Evolutionary conservation across 2,113 vertebrate species (phyloP).

Genomic region (Coregonus clupeaformis): DNA sequence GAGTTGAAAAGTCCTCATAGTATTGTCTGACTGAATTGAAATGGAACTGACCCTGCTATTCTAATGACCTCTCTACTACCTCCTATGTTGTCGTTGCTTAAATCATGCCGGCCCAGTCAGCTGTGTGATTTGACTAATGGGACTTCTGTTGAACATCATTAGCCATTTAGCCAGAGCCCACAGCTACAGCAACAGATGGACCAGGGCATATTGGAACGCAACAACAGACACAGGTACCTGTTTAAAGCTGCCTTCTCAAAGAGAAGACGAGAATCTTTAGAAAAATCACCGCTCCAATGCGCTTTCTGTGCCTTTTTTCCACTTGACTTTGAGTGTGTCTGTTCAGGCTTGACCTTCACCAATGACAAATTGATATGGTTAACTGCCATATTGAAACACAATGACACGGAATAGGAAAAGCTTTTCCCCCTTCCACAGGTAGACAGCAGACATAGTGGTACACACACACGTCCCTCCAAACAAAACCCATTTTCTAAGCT

Average conservation of each 20-base stretch:
- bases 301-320: too few species aligned
- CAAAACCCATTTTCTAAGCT: neutral
- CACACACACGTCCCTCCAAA: neutral
- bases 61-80: conserved; percentile 34
- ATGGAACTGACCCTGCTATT: neutral
- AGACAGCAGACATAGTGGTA: too few species aligned
- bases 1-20: neutral
- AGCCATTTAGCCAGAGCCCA: conserved; percentile 59
- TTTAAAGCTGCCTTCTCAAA: conserved; percentile 13
- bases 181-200: conserved; percentile 58
- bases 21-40: neutral
- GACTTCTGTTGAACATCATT: conserved; percentile 65
- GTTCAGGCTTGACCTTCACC: neutral
- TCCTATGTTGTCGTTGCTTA: conserved; percentile 30
- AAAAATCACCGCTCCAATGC: too few species aligned
- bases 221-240: conserved; percentile 48
- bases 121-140: conserved; percentile 63
- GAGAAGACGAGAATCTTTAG: neutral
- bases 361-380: neutral
- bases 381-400: neutral
- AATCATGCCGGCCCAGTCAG: conserved; percentile 54
- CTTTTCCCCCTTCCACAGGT: neutral
- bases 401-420: neutral
- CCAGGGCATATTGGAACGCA: conserved; percentile 39
- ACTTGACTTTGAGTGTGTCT: too few species aligned